Conservation (phyloP, 1,140 invertebrate species). For the Anastrepha ludens region DNA sequence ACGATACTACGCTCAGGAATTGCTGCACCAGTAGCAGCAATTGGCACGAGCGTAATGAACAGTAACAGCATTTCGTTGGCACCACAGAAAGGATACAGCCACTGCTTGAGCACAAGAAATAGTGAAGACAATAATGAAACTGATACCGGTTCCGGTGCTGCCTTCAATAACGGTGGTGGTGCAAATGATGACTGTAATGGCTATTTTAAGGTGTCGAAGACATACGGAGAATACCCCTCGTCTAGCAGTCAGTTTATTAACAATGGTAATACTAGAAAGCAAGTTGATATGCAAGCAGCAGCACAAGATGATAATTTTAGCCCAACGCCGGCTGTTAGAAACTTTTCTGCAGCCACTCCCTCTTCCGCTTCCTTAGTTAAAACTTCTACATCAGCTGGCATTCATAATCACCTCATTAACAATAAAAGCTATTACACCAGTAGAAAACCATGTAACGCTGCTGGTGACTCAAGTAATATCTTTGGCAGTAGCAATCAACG, state of each 20-base stretch:
- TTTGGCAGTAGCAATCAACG: constrained; percentile 68
- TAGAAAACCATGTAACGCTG: constrained; percentile 60
- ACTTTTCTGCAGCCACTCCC: constrained; percentile 58
- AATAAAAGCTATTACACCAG: constrained; percentile 49
- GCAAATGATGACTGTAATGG: not conserved
- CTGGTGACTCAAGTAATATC: constrained; percentile 69
- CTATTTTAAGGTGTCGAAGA: not conserved
- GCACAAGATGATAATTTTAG: constrained; percentile 39
- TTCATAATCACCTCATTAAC: constrained; percentile 27
- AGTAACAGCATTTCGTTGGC: not conserved
- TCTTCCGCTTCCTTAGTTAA: constrained; percentile 57
- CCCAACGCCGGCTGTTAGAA: constrained; percentile 61
- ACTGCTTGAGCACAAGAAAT: not conserved
- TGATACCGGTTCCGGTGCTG: constrained; percentile 61
- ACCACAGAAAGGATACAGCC: constrained; percentile 58
- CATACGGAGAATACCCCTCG: not conserved
- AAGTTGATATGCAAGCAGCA: constrained; percentile 67
- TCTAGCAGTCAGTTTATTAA: constrained; percentile 61
- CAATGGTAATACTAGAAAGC: constrained; percentile 63
- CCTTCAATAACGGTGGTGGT: not conserved
- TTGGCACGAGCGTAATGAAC: constrained; percentile 25
- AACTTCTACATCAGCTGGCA: constrained; percentile 39
- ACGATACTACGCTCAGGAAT: not conserved
- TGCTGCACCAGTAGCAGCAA: constrained; percentile 48
- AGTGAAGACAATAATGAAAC: not conserved